Base-by-base conservation (phyloP, 1,140 invertebrate genomes). In the Plodia interpunctella region DNA sequence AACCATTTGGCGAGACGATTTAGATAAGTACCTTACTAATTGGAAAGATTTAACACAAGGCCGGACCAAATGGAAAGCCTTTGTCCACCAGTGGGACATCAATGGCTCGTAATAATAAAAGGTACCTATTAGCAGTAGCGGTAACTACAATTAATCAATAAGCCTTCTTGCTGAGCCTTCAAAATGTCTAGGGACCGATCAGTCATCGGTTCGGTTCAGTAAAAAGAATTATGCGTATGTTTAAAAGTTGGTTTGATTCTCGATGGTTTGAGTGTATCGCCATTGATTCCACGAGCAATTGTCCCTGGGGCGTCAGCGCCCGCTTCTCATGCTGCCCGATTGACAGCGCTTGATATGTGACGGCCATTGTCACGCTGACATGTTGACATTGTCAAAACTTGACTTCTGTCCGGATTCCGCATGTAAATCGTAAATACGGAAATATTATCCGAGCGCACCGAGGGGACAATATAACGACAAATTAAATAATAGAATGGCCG, bases 401-500 rank as follows among this genome's bases (percentile, higher is more conserved):
- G 83, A 88, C 86, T 88, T 79, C 86, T 87, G 83, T 87, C 78
- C 76, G 81, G 77, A 83, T 87, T 87, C 80, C 81, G 75, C 83
- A 83, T 87, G 85, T 83, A 84, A 74, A 70, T 70, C 55, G 63
- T 70, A 70, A 87, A 88, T 85, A 86, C 81, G 84, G 83, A 86
- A 88, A 87, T 66, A 82, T 81, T 76, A 82, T 68, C 76, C 77
- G 76, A 68, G 59, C 60, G 65, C 68, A 62, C 65, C 60, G 57
- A 44, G 35, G 32, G 51, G 68, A 88, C 86, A 88, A 88, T 87
- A 74, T 66, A 78, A 60, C 74, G 72, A 89, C 80, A 89, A 85
- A 87, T 89, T 87, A 85, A 88, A 88, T 86, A 88, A 88, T 81
- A 75, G 83, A 86, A 83, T 80, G 82, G 85, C 70, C 77, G 71